These are phyloP conservation scores for Macquaria australasica DNA, from an alignment of 2,113 vertebrate genomes.

Conservation along the genomic window DNA sequence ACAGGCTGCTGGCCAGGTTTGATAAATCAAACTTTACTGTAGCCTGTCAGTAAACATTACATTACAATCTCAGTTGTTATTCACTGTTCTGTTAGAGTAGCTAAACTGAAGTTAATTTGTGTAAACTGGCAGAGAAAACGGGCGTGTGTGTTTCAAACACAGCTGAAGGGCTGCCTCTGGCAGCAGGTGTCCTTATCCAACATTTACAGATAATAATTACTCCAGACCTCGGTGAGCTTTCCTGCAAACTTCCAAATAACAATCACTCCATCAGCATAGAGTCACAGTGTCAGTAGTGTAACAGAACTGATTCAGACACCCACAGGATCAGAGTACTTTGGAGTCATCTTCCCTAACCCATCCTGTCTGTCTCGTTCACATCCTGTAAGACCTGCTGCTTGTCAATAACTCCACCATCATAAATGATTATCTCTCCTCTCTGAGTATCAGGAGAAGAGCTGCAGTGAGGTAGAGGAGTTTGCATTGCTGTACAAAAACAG, in stretches of 20 bases:
- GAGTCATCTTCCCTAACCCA: constrained; percentile 27
- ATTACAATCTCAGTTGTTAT: background rate
- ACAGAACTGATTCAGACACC: background rate
- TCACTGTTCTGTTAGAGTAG: background rate
- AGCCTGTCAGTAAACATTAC: background rate
- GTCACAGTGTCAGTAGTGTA: background rate
- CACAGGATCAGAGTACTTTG: constrained; percentile 2
- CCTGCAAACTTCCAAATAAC: background rate
- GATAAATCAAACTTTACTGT: background rate
- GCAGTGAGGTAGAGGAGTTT: background rate
- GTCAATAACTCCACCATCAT: constrained; percentile 22
- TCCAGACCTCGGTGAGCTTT: background rate
- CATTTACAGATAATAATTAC: background rate
- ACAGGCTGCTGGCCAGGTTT: constrained; percentile 15
- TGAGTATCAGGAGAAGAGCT: background rate
- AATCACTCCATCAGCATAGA: background rate
- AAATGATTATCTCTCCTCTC: background rate
- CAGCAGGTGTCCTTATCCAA: constrained; percentile 3
- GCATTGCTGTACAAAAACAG: too few species aligned
- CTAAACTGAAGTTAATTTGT: background rate
- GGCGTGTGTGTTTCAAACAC: background rate
- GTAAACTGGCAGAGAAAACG: background rate
- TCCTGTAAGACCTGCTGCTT: constrained; percentile 36
- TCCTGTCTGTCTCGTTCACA: constrained; percentile 20
- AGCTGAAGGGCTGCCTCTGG: background rate